Conservation (phyloP, 1,140 invertebrate genomes). For the Aleiodes sp. region DNA sequence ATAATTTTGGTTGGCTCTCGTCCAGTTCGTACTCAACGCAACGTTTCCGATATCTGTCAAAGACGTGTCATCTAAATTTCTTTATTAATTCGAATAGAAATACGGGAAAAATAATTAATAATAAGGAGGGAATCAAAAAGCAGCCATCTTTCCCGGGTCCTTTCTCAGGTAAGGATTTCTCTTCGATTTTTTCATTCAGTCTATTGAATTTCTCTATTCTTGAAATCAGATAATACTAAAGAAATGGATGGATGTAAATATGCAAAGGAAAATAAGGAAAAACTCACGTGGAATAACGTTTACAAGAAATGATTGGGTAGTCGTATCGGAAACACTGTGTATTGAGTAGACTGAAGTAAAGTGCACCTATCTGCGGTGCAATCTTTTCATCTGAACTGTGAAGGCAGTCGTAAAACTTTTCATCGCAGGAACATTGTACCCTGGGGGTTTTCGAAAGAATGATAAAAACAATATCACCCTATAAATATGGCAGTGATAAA, state of each 20-base stretch:
- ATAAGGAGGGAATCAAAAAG: background rate
- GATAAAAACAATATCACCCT: background rate
- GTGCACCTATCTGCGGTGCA: constrained; percentile 69
- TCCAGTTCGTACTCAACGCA: constrained; percentile 69
- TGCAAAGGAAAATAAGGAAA: too few relatives aligned
- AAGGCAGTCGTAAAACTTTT: constrained; percentile 74
- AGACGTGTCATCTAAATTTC: too few relatives aligned
- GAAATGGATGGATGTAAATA: too few relatives aligned
- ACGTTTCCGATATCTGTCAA: constrained; percentile 50
- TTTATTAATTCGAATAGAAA: too few relatives aligned
- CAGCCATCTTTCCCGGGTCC: background rate
- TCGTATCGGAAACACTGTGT: constrained; percentile 76
- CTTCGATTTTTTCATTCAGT: too few relatives aligned
- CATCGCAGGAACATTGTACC: constrained; percentile 75
- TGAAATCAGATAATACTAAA: too few relatives aligned
- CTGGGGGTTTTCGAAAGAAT: constrained; percentile 33
- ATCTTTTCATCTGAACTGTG: constrained; percentile 62
- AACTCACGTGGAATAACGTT: constrained; percentile 52
- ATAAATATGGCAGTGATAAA: background rate
- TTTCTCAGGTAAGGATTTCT: background rate
- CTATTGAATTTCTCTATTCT: too few relatives aligned
- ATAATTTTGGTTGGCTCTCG: constrained; percentile 58
- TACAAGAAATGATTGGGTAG: constrained; percentile 72
- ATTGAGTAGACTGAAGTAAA: constrained; percentile 75
- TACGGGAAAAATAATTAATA: too few relatives aligned